A percentile compares a stretch with the other conserved stretches of the same genome.
phyloP scores from a whole-genome alignment of 2,797 vertebrate genomes.

The Hoplostethus mediterraneus region DNA sequence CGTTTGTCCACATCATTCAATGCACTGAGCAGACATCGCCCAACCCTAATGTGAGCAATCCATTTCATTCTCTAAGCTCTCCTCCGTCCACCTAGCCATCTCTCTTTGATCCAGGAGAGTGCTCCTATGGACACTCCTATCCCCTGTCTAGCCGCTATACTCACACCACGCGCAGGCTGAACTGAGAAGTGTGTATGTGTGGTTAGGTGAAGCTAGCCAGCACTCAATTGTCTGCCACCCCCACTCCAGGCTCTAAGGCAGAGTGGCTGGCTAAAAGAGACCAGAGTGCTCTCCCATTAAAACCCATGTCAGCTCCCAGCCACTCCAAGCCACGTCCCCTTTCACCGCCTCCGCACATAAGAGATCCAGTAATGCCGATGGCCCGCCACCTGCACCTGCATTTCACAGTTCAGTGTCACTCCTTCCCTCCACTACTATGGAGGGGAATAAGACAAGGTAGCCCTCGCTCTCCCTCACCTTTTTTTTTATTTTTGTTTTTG shows the following conservation, averaged over 20 bases:
- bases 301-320: constrained; percentile 50
- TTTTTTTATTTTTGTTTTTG: constrained; percentile 45
- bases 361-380: constrained; percentile 33
- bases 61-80: constrained; percentile 30
- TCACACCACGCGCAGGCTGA: constrained; percentile 18
- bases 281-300: constrained; percentile 60
- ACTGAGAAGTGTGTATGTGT: not conserved
- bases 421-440: not conserved
- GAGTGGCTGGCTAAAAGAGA: constrained; percentile 36
- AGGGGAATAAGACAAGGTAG: constrained; percentile 16
- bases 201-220: constrained; percentile 35
- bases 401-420: constrained; percentile 14
- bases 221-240: constrained; percentile 55
- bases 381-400: constrained; percentile 39
- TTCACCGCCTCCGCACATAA: constrained; percentile 36
- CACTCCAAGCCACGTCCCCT: constrained; percentile 27
- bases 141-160: constrained; percentile 1
- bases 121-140: constrained; percentile 16
- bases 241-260: constrained; percentile 24
- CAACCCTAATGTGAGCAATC: constrained; percentile 22
- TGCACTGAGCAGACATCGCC: no score
- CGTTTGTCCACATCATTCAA: no score
- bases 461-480: not conserved
- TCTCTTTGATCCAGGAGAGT: constrained; percentile 49
- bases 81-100: constrained; percentile 41